Evolutionary conservation across 2,113 vertebrate species (phyloP).

Genomic region (Antigone vipio): DNA sequence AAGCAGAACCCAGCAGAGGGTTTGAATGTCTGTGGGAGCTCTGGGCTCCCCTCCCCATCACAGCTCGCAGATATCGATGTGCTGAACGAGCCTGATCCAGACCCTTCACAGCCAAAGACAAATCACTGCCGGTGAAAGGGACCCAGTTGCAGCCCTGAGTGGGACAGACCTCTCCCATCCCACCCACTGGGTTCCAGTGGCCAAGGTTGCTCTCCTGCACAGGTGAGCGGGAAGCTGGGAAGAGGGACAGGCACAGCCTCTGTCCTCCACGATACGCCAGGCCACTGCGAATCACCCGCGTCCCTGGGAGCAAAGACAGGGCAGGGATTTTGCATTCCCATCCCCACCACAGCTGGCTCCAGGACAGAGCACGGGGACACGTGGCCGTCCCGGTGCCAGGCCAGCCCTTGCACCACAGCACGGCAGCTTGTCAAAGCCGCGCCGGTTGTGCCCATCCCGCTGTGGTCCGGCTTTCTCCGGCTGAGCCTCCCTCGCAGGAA

Average conservation of each 20-base stretch:
- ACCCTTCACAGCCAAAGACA: not conserved
- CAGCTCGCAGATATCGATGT: not conserved
- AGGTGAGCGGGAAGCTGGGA: fast-evolving
- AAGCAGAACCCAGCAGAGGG: not conserved
- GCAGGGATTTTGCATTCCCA: not conserved
- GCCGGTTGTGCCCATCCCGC: fast-evolving
- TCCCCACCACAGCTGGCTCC: not conserved
- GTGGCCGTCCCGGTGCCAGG: fast-evolving
- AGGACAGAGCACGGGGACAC: fast-evolving
- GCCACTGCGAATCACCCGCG: fast-evolving
- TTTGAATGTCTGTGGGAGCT: not conserved
- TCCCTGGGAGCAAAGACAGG: not conserved
- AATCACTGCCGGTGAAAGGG: not conserved
- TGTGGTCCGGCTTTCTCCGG: not conserved
- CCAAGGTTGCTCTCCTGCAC: fast-evolving
- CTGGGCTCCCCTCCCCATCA: not conserved
- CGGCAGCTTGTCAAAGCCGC: fast-evolving
- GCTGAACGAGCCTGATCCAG: not conserved
- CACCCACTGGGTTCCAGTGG: not conserved
- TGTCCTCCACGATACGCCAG: fast-evolving
- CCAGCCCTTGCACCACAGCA: not conserved
- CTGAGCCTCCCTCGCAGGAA: not conserved
- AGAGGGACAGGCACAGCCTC: not conserved
- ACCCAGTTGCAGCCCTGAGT: too few relatives aligned
- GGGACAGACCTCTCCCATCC: not conserved